Percentiles rank a stretch among this genome's conserved stretches.
Conservation (phyloP, 1,140 invertebrate genomes). For the Drosophila nikananu region DNA sequence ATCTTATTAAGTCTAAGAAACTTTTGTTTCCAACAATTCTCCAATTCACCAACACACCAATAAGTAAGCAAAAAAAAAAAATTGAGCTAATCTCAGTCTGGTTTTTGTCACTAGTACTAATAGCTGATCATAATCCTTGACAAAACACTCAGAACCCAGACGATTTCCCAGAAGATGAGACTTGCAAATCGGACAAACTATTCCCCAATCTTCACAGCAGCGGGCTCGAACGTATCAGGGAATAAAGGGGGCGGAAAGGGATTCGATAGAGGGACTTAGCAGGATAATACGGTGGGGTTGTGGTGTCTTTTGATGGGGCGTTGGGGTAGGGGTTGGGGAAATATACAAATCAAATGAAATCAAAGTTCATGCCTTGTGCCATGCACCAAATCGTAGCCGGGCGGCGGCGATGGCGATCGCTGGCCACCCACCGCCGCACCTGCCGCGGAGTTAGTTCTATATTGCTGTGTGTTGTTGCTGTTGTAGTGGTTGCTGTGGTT, state of each 20-base stretch:
- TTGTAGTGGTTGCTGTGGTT: constrained; percentile 53
- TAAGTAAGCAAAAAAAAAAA: too few relatives aligned
- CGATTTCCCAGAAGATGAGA: too few relatives aligned
- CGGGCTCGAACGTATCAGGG: background rate
- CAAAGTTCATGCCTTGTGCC: constrained; percentile 85
- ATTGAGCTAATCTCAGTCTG: too few relatives aligned
- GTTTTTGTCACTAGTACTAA: too few relatives aligned
- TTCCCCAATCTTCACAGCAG: background rate
- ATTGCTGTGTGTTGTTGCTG: constrained; percentile 55
- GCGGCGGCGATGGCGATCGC: constrained; percentile 82
- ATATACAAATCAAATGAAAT: constrained; percentile 66
- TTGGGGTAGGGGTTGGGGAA: background rate
- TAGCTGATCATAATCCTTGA: background rate
- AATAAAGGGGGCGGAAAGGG: background rate
- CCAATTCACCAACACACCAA: background rate
- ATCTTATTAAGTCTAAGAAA: background rate
- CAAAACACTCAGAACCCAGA: too few relatives aligned
- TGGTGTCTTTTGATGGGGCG: background rate
- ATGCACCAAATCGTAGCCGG: constrained; percentile 85
- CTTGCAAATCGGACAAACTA: background rate
- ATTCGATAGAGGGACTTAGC: background rate
- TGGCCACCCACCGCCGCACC: constrained; percentile 48
- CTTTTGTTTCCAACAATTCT: background rate
- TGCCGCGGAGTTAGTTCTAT: constrained; percentile 79
- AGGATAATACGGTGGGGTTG: background rate